phyloP scores from a whole-genome alignment of 2,888 invertebrate genomes.

The Lasioglossum morio region DNA sequence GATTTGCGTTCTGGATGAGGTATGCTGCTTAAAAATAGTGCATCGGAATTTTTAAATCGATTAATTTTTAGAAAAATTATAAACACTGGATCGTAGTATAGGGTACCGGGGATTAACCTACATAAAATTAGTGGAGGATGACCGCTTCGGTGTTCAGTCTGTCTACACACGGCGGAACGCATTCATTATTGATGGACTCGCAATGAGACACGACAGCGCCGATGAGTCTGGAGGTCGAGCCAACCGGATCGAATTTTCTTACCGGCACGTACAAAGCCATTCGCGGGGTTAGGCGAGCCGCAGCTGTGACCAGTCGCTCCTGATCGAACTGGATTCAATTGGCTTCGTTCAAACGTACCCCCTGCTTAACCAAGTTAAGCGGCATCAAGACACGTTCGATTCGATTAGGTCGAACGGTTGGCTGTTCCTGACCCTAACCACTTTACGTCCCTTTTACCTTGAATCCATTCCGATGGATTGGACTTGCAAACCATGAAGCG shows the following conservation, averaged over 20 bases:
- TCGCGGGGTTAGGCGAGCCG: constrained; percentile 13
- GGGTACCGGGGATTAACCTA: neutral
- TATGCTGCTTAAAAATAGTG: neutral
- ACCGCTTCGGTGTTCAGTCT: neutral
- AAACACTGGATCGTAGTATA: neutral
- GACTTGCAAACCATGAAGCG: neutral
- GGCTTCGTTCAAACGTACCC: constrained; percentile 10
- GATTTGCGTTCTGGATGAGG: neutral
- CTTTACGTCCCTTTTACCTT: neutral
- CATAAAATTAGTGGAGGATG: neutral
- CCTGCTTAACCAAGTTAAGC: constrained; percentile 26
- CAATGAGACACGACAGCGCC: constrained; percentile 61
- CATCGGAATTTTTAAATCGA: neutral
- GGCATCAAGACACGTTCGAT: constrained; percentile 12
- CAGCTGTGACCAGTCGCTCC: constrained; percentile 18
- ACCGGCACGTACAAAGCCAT: constrained; percentile 25
- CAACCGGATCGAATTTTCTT: constrained; percentile 45
- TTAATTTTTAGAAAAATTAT: neutral
- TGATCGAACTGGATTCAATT: constrained; percentile 36
- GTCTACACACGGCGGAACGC: neutral
- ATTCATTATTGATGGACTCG: constrained; percentile 52
- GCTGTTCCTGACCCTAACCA: neutral
- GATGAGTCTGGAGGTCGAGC: constrained; percentile 69
- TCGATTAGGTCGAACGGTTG: constrained; percentile 20
- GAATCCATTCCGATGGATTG: neutral